Percentiles rank a stretch among this genome's conserved stretches.
phyloP scores from a whole-genome alignment of 2,888 invertebrate species.

The Callyntrura sp. region DNA sequence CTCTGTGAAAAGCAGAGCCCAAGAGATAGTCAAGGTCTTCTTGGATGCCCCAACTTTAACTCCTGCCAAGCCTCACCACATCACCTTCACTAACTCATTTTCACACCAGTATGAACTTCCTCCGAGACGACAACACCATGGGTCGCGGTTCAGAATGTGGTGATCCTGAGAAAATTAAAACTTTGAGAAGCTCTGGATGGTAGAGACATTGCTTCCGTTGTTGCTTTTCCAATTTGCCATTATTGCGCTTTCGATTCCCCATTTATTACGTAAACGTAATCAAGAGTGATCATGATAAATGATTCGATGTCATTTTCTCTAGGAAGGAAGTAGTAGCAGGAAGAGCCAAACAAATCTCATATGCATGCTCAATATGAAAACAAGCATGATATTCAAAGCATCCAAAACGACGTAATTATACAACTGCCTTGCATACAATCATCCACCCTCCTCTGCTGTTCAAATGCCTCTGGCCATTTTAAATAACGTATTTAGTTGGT shows the following conservation, averaged over 20 bases:
- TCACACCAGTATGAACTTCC: constrained; percentile 36
- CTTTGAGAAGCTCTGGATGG: neutral
- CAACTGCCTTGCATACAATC: neutral
- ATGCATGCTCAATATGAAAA: constrained; percentile 24
- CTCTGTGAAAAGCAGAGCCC: neutral
- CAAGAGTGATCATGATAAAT: constrained; percentile 49
- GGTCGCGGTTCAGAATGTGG: neutral
- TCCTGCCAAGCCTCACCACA: constrained; percentile 2
- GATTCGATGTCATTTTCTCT: neutral
- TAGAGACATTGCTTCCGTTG: neutral
- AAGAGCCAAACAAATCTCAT: neutral
- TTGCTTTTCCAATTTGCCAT: neutral
- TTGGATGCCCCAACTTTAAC: neutral
- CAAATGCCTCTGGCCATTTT: neutral
- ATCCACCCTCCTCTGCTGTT: constrained; percentile 5
- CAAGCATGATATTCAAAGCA: constrained; percentile 16
- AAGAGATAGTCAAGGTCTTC: constrained; percentile 26
- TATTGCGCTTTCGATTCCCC: constrained; percentile 10
- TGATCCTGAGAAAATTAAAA: constrained; percentile 44
- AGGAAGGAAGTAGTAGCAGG: neutral
- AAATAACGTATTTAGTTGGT: neutral
- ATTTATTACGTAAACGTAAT: constrained; percentile 31
- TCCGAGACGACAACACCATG: neutral
- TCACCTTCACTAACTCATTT: constrained; percentile 38
- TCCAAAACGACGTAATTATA: neutral